Conservation (phyloP, 2,888 invertebrate genomes). For the Brachyptera risi region DNA sequence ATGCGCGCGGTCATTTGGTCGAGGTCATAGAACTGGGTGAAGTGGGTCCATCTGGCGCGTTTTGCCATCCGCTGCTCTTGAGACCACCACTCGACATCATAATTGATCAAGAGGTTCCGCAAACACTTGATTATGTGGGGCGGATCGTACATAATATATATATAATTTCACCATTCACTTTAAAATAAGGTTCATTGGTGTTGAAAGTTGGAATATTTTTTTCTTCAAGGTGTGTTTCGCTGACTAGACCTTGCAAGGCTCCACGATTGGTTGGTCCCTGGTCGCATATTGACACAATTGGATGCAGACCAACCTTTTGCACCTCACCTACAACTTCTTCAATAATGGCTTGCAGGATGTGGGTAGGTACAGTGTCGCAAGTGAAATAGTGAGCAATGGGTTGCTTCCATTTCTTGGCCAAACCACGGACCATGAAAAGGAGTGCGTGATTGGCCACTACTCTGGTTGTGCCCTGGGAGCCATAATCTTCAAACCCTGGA, state of each 20-base stretch:
- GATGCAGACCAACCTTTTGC: background rate
- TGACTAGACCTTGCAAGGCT: too few species aligned
- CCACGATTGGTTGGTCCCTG: conserved; percentile 5
- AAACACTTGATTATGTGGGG: conserved; percentile 1
- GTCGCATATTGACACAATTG: conserved; percentile 7
- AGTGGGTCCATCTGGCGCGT: conserved; percentile 14
- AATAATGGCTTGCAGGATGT: background rate
- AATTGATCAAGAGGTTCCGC: background rate
- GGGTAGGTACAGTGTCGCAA: background rate
- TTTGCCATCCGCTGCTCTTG: background rate
- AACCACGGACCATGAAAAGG: conserved; percentile 9
- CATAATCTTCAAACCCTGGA: conserved; percentile 16
- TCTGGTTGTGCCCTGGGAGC: background rate
- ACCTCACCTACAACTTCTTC: background rate
- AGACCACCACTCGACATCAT: background rate
- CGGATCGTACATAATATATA: conserved; percentile 10
- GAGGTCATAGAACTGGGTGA: background rate
- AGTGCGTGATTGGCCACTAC: conserved; percentile 6
- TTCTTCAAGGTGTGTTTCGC: too few species aligned
- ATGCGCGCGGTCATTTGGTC: background rate
- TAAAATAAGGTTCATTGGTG: background rate
- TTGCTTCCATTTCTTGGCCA: too few species aligned
- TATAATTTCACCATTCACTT: background rate
- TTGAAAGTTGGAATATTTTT: background rate
- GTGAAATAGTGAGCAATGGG: conserved; percentile 11